Percentiles rank a stretch among this genome's conserved stretches.
Conservation (phyloP, 2,113 vertebrate species). For the Chloebia gouldiae region DNA sequence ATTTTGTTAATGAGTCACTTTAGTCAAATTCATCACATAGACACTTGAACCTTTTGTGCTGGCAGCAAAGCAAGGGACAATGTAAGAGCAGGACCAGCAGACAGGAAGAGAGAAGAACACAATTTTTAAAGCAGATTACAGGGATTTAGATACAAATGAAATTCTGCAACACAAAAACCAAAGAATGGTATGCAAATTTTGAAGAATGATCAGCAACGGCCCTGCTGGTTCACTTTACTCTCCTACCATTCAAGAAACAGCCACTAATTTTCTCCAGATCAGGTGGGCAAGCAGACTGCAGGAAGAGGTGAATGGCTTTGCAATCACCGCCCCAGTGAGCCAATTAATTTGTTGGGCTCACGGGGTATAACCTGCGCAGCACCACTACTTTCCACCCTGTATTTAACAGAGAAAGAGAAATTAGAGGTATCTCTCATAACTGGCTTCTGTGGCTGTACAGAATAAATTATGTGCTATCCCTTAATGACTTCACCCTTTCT, state of each 20-base stretch:
- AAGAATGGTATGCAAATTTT: rapidly evolving
- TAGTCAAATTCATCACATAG: neutral
- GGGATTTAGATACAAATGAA: neutral
- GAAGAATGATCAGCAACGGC: neutral
- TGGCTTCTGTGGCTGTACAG: neutral
- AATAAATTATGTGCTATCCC: neutral
- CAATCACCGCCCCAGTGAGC: neutral
- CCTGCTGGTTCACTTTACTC: neutral
- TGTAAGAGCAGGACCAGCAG: neutral
- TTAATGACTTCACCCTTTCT: neutral
- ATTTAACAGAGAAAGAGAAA: neutral
- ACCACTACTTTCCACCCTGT: neutral
- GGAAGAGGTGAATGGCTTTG: neutral
- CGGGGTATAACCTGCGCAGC: neutral
- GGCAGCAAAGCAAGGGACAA: neutral
- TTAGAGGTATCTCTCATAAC: neutral
- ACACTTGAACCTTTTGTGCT: neutral
- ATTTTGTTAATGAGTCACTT: neutral
- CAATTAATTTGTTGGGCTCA: neutral
- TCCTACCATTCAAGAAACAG: neutral
- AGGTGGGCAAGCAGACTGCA: neutral
- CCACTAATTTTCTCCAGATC: neutral
- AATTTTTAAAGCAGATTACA: neutral
- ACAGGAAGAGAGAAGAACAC: neutral
- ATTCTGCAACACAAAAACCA: neutral